These are phyloP conservation scores for Coregonus sp. DNA, from an alignment of 2,797 vertebrate genomes.

Conservation along the genomic window DNA sequence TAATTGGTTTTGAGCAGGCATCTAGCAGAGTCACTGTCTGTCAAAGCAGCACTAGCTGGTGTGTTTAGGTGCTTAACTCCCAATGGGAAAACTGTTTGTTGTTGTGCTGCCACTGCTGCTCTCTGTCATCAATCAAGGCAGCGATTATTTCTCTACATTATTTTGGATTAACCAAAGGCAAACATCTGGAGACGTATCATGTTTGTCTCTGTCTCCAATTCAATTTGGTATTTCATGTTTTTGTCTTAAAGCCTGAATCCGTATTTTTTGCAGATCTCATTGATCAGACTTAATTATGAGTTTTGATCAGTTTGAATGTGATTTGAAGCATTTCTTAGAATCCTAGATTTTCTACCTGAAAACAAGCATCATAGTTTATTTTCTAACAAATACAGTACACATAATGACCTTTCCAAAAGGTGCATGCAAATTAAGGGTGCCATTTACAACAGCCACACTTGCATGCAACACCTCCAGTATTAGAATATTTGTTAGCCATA, in stretches of 20 bases:
- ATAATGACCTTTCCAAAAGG: neutral
- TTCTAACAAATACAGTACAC: neutral
- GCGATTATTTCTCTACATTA: constrained; percentile 9
- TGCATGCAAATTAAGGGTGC: neutral
- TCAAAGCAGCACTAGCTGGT: constrained; percentile 13
- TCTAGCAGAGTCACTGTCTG: constrained; percentile 6
- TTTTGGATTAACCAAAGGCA: constrained; percentile 8
- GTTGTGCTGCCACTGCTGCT: neutral
- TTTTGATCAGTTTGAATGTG: neutral
- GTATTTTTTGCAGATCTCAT: constrained; percentile 4
- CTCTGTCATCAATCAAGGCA: constrained; percentile 21
- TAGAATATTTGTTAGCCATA: constrained; percentile 16
- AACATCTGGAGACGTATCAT: neutral
- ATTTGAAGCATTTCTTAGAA: neutral
- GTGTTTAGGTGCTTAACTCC: constrained; percentile 27
- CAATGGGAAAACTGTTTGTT: constrained; percentile 7
- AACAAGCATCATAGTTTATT: neutral
- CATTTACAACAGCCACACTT: neutral
- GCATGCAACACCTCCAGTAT: neutral
- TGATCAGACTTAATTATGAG: constrained; percentile 9
- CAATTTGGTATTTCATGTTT: constrained; percentile 11
- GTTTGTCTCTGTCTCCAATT: constrained; percentile 6
- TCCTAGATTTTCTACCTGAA: neutral
- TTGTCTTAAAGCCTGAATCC: constrained; percentile 9
- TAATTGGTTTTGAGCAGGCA: constrained; percentile 34